Base-by-base conservation (phyloP, 2,888 invertebrate genomes). In the Diploptera punctata region DNA sequence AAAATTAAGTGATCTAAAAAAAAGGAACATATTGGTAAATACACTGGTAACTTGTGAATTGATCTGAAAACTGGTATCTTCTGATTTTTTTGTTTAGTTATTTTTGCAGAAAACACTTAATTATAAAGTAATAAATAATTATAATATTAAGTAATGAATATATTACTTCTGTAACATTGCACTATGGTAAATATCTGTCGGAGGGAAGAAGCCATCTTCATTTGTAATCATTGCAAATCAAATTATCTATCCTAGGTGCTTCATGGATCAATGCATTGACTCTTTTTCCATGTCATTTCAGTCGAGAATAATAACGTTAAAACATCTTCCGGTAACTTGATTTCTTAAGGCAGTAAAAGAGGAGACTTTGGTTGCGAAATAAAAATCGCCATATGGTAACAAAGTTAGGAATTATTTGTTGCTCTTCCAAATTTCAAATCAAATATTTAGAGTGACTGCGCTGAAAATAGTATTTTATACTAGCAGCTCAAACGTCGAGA, bases 11-110 rank as follows among this genome's bases (percentile, higher is more conserved):
- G 31, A 70, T 52, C 24, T 62, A 49, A 57, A 61, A 49, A 67
- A 67, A 74, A 75, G 75, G 75, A 75, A 75, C 75, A 74, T 72
- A 65, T 70, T 70, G 44, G 62, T 44, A 74, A 75, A 62, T 70
- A 74, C 72, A 73, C 71, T 75, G 75, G 75, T 75, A 75, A 75
- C 75, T 75, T 70, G 61, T 70, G 49, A 33, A 57, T 18, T 60
- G 62, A 71, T 71, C 52, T 31, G 57, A 67, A 62, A 54, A 60
- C 19, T 52, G 65, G 49, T 60, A 57, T 38, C 18, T 65, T 67
- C 21, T 68, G 26, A 52, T 31, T 52, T 31, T 68, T 52, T 52
- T 4, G 19, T 52, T 44, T 57, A 49, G 24, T 49, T 57, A 68
- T 33, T 65, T n/a, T 49, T 44, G 52, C 31, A 29, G 26, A 60